A percentile compares a stretch with the other conserved stretches of the same genome.
These are phyloP conservation scores for Semnornis frantzii DNA, from an alignment of 2,113 vertebrate genomes.

Conservation along the genomic window DNA sequence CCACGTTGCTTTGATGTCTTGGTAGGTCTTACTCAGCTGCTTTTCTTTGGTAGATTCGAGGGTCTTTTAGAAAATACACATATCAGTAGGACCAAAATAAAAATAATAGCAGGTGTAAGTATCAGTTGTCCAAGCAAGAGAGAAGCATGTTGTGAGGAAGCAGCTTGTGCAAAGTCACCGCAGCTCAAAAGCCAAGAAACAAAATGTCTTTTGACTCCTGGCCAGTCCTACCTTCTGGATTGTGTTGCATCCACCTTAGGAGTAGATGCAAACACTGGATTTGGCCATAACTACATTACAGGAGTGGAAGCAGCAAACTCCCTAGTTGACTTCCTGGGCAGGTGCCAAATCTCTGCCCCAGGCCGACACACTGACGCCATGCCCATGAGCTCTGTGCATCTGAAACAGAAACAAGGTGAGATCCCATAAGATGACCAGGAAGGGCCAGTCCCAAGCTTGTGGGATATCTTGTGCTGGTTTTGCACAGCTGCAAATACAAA, in stretches of 20 bases:
- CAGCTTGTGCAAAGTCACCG: neutral
- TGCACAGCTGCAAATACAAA: neutral
- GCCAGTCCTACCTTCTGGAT: slow-evolving; percentile 6
- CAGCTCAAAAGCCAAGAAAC: slow-evolving; percentile 25
- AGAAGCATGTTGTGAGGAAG: neutral
- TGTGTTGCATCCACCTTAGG: neutral
- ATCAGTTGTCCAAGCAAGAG: rapidly evolving
- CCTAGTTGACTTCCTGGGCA: neutral
- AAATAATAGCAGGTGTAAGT: neutral
- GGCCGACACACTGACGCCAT: rapidly evolving
- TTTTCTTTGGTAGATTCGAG: neutral
- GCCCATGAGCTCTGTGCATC: neutral
- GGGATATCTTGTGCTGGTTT: neutral
- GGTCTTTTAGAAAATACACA: neutral
- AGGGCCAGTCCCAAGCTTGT: neutral
- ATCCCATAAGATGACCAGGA: neutral
- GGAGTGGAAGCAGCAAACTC: neutral
- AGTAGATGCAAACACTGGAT: neutral
- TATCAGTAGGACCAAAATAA: neutral
- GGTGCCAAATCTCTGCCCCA: neutral
- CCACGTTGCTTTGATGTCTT: neutral
- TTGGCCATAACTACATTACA: neutral
- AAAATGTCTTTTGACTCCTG: slow-evolving; percentile 9
- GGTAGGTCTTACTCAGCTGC: neutral
- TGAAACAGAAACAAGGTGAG: rapidly evolving